These are phyloP conservation scores for Vultur gryphus DNA, from an alignment of 2,797 vertebrate genomes.

Conservation along the genomic window DNA sequence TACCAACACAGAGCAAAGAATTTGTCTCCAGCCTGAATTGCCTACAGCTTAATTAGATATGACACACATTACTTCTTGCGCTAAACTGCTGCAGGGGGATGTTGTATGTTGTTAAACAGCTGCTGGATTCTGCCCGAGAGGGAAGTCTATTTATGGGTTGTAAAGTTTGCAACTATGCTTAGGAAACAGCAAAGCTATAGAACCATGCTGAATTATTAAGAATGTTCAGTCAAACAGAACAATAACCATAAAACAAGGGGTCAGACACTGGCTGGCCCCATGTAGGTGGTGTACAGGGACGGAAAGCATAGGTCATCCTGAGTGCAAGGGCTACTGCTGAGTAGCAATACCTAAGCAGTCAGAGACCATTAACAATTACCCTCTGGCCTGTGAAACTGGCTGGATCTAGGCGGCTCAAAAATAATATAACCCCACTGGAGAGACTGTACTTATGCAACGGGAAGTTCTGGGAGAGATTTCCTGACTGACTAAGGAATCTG, in stretches of 20 bases:
- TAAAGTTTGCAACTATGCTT: background rate
- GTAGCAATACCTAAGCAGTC: background rate
- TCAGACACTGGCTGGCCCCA: background rate
- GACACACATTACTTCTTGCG: background rate
- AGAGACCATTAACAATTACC: background rate
- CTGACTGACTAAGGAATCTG: background rate
- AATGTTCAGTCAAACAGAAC: conserved; percentile 31
- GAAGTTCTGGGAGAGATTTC: background rate
- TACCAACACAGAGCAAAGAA: background rate
- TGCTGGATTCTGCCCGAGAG: conserved; percentile 12
- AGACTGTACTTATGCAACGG: background rate
- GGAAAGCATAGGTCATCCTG: background rate
- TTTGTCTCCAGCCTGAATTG: background rate
- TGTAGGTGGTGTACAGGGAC: background rate
- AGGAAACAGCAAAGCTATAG: background rate
- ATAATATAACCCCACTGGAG: background rate
- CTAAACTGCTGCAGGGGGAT: background rate
- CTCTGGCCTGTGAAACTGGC: background rate
- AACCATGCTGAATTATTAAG: background rate
- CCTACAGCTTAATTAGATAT: background rate
- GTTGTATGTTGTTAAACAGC: conserved; percentile 16
- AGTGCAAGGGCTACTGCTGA: background rate
- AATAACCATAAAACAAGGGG: background rate
- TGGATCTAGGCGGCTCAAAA: background rate
- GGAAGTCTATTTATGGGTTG: background rate